Base-by-base conservation (phyloP, 1,140 invertebrate genomes). In the Psix sp. region DNA sequence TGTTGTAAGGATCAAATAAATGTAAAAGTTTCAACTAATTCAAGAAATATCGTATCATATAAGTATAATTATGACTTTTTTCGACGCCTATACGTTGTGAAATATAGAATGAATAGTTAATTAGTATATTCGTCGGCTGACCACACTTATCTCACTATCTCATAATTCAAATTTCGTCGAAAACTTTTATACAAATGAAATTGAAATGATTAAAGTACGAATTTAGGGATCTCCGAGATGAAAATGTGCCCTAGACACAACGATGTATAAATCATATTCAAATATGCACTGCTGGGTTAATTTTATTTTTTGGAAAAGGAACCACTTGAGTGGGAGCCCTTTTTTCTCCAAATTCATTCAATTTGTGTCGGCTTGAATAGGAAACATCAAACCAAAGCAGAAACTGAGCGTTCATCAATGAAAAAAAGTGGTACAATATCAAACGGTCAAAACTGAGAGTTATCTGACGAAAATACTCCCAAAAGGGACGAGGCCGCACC, bases 401-500 rank as follows among this genome's bases (percentile, higher is more conserved):
- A 46, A 35, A 14, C 45, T 29, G 35, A 48, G 54, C 71, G 54
- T 56, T 74, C 68, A 59, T 65, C 63, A 51, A 56, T 7, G 7
- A 29, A 29, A 7, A 65, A 52, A 35, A 65, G 51, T 42, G 57
- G 65, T 59, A 57, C 63, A 38, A 74, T 48, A 33, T 33, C 35
- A 49, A 45, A 62, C 29, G 35, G 26, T 9, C 14, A 29, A 31
- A 70, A 46, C 20, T 56, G 15, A 49, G 77, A 73, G 71, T 63
- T 76, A 66, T 74, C 62, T 60, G 71, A 52, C 73, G 67, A 68
- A 73, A 76, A 77, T 62, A 77, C 57, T 70, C 42, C 57, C 36
- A n/a, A 79, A 57, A 77, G 72, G 70, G 51, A 70, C 65, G 71
- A 45, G 73, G 84, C 84, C 85, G 84, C 84, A 86, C 85, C 85